Evolutionary conservation across 2,888 invertebrate genomes (phyloP).

Genomic region (Lasioglossum vierecki): DNA sequence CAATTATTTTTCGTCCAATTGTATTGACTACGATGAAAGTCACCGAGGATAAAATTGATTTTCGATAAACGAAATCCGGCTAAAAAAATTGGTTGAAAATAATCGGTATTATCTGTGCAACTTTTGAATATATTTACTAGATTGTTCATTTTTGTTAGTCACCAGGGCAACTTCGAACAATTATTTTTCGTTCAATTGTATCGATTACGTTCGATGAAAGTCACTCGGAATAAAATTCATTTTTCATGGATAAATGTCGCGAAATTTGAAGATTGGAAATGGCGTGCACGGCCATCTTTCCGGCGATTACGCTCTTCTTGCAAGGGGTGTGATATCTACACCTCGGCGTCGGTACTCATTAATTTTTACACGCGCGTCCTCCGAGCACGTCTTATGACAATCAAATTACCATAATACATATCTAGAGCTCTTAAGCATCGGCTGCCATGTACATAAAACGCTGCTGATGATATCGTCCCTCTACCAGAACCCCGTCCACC

Average conservation of each 20-base stretch:
- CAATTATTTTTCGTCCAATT: not conserved
- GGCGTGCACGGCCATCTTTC: not conserved
- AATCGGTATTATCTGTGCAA: not conserved
- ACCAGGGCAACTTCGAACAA: too few relatives aligned
- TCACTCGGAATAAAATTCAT: not conserved
- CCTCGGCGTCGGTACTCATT: not conserved
- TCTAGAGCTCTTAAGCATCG: constrained; percentile 25
- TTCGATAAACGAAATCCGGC: not conserved
- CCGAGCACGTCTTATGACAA: not conserved
- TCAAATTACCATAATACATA: constrained; percentile 52
- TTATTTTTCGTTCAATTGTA: not conserved
- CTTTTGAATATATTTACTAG: not conserved
- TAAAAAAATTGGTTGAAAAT: not conserved
- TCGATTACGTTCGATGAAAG: not conserved
- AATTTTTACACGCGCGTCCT: not conserved
- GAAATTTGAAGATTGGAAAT: not conserved
- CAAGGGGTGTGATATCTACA: constrained; percentile 28
- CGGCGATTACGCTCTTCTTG: not conserved
- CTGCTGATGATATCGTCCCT: constrained; percentile 47
- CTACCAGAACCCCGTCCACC: not conserved
- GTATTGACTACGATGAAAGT: not conserved
- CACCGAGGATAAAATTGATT: not conserved
- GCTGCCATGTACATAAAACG: constrained; percentile 17
- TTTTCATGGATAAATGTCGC: not conserved
- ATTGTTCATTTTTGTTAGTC: not conserved